Conservation (phyloP, 1,140 invertebrate species). For the Laupala kohalensis region DNA sequence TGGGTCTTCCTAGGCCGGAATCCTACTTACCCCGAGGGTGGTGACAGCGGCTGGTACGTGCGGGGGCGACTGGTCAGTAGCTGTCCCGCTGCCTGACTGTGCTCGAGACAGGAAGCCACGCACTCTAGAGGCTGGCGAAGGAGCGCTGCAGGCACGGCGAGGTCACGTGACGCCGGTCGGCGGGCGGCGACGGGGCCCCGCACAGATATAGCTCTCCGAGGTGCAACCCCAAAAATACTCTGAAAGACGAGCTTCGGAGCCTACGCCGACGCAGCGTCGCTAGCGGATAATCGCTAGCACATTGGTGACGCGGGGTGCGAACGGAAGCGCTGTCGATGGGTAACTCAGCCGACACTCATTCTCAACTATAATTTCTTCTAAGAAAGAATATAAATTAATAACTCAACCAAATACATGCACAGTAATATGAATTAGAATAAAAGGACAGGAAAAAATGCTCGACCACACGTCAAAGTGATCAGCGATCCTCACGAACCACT, state of each 20-base stretch:
- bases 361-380: too few species aligned
- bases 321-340: background rate
- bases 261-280: background rate
- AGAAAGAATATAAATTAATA: too few species aligned
- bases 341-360: background rate
- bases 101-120: background rate
- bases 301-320: background rate
- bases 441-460: too few species aligned
- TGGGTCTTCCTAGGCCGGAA: too few species aligned
- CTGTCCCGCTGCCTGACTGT: background rate
- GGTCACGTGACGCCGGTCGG: background rate
- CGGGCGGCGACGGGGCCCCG: too few species aligned
- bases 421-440: too few species aligned
- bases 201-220: background rate
- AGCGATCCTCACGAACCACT: too few species aligned
- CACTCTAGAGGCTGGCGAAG: background rate
- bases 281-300: background rate
- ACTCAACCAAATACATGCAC: too few species aligned
- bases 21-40: background rate
- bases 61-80: background rate
- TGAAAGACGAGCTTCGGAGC: background rate
- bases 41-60: background rate
- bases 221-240: background rate
- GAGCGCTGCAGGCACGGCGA: background rate
- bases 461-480: too few species aligned